Evolutionary conservation across 2,797 vertebrate species (phyloP).

Genomic region (Chelonia mydas): DNA sequence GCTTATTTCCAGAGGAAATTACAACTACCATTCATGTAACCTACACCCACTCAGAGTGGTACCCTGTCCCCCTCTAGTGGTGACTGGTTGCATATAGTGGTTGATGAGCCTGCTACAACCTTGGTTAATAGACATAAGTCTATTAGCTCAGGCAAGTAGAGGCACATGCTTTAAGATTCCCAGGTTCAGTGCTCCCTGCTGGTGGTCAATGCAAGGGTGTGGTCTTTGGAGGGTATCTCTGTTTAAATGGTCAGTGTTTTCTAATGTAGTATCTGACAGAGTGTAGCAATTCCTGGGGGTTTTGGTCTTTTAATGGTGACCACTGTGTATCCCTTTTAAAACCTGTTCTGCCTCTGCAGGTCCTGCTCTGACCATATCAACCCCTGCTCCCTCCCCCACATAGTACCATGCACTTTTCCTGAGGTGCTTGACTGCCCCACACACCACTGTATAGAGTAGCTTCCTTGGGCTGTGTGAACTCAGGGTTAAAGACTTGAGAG

Average conservation of each 20-base stretch:
- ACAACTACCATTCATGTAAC: not conserved
- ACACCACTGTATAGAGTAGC: not conserved
- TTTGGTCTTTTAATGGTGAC: not conserved
- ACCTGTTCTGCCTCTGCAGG: not conserved
- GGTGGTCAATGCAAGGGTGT: not conserved
- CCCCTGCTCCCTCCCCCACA: not conserved
- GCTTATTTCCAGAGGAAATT: not conserved
- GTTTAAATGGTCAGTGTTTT: not conserved
- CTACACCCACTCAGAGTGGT: not conserved
- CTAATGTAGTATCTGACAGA: not conserved
- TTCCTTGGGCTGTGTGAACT: not conserved
- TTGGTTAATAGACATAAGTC: not conserved
- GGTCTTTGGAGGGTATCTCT: not conserved
- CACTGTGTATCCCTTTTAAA: not conserved
- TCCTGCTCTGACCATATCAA: not conserved
- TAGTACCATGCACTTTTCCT: not conserved
- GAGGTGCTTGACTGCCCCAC: not conserved
- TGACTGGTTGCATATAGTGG: not conserved
- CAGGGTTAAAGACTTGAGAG: not conserved
- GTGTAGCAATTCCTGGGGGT: not conserved
- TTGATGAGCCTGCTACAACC: not conserved
- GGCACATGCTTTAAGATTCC: not conserved
- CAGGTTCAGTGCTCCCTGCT: not conserved
- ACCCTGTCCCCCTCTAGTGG: slow-evolving; percentile 60
- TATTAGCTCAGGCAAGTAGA: not conserved